Evolutionary conservation across 1,140 invertebrate species (phyloP).

Genomic region (Ceratina australensis): DNA sequence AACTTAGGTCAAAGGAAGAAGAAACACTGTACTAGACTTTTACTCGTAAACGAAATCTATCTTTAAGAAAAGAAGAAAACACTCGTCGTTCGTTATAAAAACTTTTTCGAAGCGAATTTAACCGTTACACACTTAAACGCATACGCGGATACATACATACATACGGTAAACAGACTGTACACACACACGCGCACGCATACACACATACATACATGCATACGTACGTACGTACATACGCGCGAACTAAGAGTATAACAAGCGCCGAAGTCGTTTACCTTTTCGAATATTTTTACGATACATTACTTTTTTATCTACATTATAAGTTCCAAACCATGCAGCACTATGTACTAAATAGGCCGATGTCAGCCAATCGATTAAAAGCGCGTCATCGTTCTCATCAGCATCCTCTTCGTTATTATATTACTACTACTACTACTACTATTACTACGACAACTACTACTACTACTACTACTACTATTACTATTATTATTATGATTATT

Average conservation of each 20-base stretch:
- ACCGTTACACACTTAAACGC: background rate
- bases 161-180: too few species aligned
- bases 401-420: conserved; percentile 59
- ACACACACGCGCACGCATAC: too few species aligned
- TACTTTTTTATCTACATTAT: conserved; percentile 67
- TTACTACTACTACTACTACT: conserved; percentile 58
- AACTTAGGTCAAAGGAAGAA: conserved; percentile 27
- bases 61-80: conserved; percentile 3
- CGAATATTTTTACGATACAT: conserved; percentile 68
- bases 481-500: conserved; percentile 58
- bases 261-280: conserved; percentile 50
- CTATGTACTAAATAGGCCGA: too few species aligned
- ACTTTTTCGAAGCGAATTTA: conserved; percentile 29
- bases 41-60: conserved; percentile 29
- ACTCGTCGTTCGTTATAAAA: conserved; percentile 24
- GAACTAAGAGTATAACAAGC: too few species aligned
- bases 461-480: too few species aligned
- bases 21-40: conserved; percentile 32
- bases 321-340: conserved; percentile 65
- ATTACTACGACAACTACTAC: too few species aligned
- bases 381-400: conserved; percentile 60
- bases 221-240: too few species aligned
- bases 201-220: too few species aligned
- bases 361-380: conserved; percentile 65
- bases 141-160: too few species aligned